phyloP scores from a whole-genome alignment of 2,797 vertebrate genomes.

The Monodelphis domestica region DNA sequence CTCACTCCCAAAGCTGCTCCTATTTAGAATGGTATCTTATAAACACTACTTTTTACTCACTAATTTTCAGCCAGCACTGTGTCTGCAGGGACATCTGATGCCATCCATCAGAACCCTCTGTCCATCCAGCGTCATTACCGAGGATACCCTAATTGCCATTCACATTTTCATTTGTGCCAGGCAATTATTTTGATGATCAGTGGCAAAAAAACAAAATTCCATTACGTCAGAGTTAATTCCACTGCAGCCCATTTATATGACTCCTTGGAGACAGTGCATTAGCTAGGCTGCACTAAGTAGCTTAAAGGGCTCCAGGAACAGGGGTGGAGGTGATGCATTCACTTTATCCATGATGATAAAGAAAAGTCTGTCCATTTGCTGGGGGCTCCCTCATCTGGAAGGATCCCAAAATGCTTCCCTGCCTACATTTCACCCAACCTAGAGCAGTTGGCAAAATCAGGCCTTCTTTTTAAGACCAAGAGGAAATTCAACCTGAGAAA shows the following conservation, averaged over 20 bases:
- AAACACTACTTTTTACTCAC: not conserved
- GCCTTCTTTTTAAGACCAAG: not conserved
- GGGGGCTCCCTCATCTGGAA: not conserved
- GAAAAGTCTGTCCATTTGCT: not conserved
- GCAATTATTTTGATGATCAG: conserved; percentile 77
- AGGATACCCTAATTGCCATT: conserved; percentile 68
- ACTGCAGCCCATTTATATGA: conserved; percentile 8
- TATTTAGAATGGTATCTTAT: not conserved
- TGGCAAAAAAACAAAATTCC: conserved; percentile 75
- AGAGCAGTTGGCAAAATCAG: not conserved
- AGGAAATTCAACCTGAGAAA: conserved; percentile 27
- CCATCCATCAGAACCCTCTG: conserved; percentile 70
- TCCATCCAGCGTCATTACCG: conserved; percentile 73
- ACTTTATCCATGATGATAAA: not conserved
- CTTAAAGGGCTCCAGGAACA: conserved; percentile 18
- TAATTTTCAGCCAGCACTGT: conserved; percentile 17
- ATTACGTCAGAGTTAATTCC: conserved; percentile 75
- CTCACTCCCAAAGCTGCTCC: conserved; percentile 14
- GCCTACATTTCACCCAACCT: not conserved
- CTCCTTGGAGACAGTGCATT: conserved; percentile 42
- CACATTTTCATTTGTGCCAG: conserved; percentile 76
- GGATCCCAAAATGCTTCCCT: not conserved
- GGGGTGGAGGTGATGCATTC: fast-evolving
- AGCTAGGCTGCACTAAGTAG: conserved; percentile 48
- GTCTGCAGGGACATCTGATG: conserved; percentile 60